Base-by-base conservation (phyloP, 2,888 invertebrate species). In the Volucella zonaria region DNA sequence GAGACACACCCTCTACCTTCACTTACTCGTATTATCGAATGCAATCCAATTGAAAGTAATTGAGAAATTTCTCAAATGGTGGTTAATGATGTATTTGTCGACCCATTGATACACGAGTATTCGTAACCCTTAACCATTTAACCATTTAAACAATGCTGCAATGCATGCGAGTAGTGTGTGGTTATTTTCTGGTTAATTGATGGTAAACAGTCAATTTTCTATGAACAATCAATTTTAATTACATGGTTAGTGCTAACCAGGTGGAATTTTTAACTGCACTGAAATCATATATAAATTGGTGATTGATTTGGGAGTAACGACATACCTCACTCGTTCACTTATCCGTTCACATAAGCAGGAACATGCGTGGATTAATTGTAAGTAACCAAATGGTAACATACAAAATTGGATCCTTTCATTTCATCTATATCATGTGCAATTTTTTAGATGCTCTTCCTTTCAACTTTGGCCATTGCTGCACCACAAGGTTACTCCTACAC, bases 311-410 rank as follows among this genome's bases (percentile, higher is more conserved):
- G 40, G 43, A 49, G 43, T 45, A 31, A 23, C 82, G 56, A 38
- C 86, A 82, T 78, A 86, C 82, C 80, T 62, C 70, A 80, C 86
- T 79, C 86, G 88, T 88, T 89, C 89, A 90, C 75, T 88, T 75
- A 70, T 45, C 62, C 70, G 54, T 70, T 56, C 61, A 80, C 74
- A 64, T 68, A 86, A 87, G 86, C 80, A 47, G 56, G 87, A 88
- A 86, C 79, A 88, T 88, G 88, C 87, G 87, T 87, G 86, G 82
- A 77, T 77, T 88, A 54, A 87, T 87, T 59, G 88, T 88, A 87
- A 87, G 74, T 81, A n/a, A 10, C 31, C 6, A n/a, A 38, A 15
- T 9, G 10, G 8, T 18, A 15, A 3, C 0, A 12, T 6, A 1
- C 3, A 31, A 31, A 31, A 4, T 6, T 0, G 0, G 0, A 31